These are phyloP conservation scores for Gambusia yucatana DNA, from an alignment of 2,797 vertebrate genomes.

Conservation along the genomic window DNA sequence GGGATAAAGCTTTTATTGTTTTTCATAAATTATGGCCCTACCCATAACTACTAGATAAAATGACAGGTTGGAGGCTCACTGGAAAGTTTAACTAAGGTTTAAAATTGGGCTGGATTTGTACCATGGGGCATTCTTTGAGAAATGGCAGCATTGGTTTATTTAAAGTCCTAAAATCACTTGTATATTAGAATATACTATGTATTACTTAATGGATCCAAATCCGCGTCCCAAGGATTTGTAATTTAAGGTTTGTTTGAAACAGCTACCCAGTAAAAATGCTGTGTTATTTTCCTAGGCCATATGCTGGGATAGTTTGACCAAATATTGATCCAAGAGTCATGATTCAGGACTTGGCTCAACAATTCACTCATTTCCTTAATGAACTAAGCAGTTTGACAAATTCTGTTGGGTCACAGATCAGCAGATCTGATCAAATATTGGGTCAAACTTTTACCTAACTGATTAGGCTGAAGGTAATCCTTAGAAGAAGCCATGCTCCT, in stretches of 20 bases:
- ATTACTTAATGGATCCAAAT: neutral
- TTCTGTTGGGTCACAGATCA: too few relatives aligned
- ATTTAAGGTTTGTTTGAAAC: neutral
- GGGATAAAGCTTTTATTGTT: conserved; percentile 15
- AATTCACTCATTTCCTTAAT: too few relatives aligned
- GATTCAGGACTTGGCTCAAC: too few relatives aligned
- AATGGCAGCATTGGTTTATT: conserved; percentile 7
- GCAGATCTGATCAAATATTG: too few relatives aligned
- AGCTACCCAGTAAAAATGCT: neutral
- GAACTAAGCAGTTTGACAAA: too few relatives aligned
- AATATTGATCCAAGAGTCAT: too few relatives aligned
- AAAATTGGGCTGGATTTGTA: conserved; percentile 17
- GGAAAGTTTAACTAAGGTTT: conserved; percentile 21
- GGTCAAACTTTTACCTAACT: too few relatives aligned
- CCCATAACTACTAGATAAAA: conserved; percentile 30
- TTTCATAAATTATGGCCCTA: conserved; percentile 23
- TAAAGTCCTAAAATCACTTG: conserved; percentile 22
- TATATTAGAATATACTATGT: conserved; percentile 1
- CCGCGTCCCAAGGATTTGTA: neutral
- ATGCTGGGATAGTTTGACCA: too few relatives aligned
- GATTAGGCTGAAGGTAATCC: too few relatives aligned
- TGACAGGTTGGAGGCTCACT: conserved; percentile 30
- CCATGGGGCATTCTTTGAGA: neutral
- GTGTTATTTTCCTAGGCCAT: too few relatives aligned
- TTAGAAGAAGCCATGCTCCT: too few relatives aligned